Evolutionary conservation across 2,888 invertebrate genomes (phyloP).

Genomic region (Nipponacmea schrenckii): DNA sequence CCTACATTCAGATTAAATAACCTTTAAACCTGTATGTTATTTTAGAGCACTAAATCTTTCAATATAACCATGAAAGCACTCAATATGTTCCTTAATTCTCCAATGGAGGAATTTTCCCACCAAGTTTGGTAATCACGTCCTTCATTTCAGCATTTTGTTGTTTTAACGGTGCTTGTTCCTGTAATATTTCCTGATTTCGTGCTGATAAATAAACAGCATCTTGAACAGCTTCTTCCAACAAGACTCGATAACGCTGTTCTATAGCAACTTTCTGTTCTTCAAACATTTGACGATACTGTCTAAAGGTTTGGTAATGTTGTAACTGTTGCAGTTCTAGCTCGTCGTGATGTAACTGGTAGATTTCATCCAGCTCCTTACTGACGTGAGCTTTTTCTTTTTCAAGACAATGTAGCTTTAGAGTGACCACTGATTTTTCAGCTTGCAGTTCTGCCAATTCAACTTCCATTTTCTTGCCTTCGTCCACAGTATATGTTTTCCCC

Average conservation of each 20-base stretch:
- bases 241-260: constrained; percentile 59
- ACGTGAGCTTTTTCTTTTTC: constrained; percentile 58
- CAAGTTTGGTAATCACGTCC: constrained; percentile 53
- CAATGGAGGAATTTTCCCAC: constrained; percentile 46
- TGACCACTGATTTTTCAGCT: constrained; percentile 56
- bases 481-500: constrained; percentile 51
- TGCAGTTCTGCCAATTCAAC: constrained; percentile 55
- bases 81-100: constrained; percentile 20
- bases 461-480: constrained; percentile 56
- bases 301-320: constrained; percentile 64
- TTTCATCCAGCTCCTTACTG: constrained; percentile 49
- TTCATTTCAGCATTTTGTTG: constrained; percentile 55
- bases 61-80: too few species aligned
- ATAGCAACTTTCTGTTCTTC: constrained; percentile 64
- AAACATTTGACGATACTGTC: constrained; percentile 63
- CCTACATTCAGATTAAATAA: too few species aligned
- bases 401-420: constrained; percentile 55
- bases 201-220: constrained; percentile 63
- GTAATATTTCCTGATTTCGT: constrained; percentile 56
- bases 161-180: constrained; percentile 54
- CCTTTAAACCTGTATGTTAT: too few species aligned
- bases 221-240: constrained; percentile 62
- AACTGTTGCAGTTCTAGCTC: constrained; percentile 63
- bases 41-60: too few species aligned
- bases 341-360: constrained; percentile 58